Conservation (phyloP, 1,140 invertebrate species). For the Aricia agestis region DNA sequence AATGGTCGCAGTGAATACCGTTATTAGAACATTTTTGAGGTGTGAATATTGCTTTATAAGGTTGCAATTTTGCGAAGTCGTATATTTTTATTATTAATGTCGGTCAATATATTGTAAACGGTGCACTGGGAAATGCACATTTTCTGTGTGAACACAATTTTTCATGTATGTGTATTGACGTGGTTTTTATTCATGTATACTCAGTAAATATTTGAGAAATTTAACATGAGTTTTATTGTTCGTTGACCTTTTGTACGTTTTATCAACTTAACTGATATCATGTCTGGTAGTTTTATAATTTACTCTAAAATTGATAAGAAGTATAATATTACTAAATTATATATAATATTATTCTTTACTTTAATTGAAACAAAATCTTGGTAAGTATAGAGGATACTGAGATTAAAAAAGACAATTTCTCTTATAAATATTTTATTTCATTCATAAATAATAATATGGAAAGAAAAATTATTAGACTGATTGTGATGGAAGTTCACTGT, state of each 20-base stretch:
- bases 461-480: background rate
- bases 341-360: no score
- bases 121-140: conserved; percentile 53
- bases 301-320: no score
- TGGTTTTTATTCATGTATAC: conserved; percentile 68
- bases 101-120: conserved; percentile 26
- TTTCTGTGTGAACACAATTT: conserved; percentile 54
- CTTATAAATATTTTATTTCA: background rate
- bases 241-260: no score
- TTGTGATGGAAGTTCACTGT: background rate
- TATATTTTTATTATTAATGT: conserved; percentile 22
- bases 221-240: background rate
- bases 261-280: no score
- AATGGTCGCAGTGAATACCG: conserved; percentile 16
- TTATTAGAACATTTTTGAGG: conserved; percentile 14
- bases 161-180: conserved; percentile 59
- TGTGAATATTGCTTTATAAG: conserved; percentile 18
- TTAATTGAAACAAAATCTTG: no score
- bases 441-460: background rate
- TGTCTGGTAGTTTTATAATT: no score
- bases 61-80: conserved; percentile 25
- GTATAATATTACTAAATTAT: no score
- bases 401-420: background rate
- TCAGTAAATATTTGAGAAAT: conserved; percentile 50
- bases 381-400: no score